Evolutionary conservation across 92 coral and sea anemone species (phyloP), one percentile per base, ranked within the genome.

Genomic region (Diadumene lineata): DNA sequence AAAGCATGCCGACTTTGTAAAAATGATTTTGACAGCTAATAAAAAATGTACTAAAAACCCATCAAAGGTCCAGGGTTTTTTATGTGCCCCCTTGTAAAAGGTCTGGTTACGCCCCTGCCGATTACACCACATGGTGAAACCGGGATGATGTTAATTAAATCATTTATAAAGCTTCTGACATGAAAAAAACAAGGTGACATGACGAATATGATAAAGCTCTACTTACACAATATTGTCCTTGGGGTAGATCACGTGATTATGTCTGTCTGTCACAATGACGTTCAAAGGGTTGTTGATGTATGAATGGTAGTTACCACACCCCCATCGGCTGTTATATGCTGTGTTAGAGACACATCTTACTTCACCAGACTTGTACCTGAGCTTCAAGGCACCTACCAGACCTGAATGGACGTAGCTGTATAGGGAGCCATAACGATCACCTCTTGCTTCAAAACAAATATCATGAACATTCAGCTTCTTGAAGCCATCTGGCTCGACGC

Each of bases 281-380:
- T 88, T 88, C 60, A 88, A 34, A 7, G 92, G 92, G 48, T 63
- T 31, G 7, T 78, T 63, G 24, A 31, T 60, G n/a, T 75, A 72
- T 22, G 51, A 8, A 4, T 34, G 21, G 72, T 71, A 75, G 34
- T 74, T 80, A 66, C 81, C 80, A 21, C 92, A 88, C 15, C 92
- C 92, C 92, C 92, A 88, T n/a, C 81, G 81, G 43, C 92, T 88
- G 82, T 88, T 67, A 66, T 79, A 80, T 0, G 89, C 86, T 13
- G 81, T 80, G 69, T 88, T 69, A 1, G 89, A 79, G 24, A 75
- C 82, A 55, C 88, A 88, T 18, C 89, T 65, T 4, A 85, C 77
- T 9, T 38, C 8, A 0, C 82, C 82, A 19, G 75, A 67, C 28
- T 34, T 67, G 72, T 78, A 78, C 27, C 31, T 55, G 1, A 78